Percentiles rank a stretch among this genome's conserved stretches.
Conservation (phyloP, 2,797 vertebrate species). For the Peromyscus aztecus region DNA sequence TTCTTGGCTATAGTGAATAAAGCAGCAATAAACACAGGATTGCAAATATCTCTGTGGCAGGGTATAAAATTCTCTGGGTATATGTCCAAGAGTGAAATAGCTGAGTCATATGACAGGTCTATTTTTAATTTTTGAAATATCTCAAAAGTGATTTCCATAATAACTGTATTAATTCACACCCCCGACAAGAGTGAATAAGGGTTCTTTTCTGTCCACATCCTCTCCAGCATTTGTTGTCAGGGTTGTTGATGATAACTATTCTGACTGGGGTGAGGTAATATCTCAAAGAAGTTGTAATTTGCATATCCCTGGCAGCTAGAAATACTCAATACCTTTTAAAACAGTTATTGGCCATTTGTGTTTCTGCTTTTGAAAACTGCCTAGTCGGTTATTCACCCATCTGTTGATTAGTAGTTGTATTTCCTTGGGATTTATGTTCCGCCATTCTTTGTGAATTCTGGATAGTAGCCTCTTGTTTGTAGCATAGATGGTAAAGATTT, state of each 20-base stretch:
- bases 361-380: background rate
- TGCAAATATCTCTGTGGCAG: background rate
- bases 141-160: background rate
- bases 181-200: no score
- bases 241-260: background rate
- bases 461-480: background rate
- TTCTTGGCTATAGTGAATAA: background rate
- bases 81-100: background rate
- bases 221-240: background rate
- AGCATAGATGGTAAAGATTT: background rate
- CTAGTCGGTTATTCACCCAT: background rate
- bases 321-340: background rate
- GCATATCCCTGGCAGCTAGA: background rate
- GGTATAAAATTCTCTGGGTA: background rate
- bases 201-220: background rate
- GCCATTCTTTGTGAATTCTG: background rate
- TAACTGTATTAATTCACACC: background rate
- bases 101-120: background rate
- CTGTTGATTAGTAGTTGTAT: background rate
- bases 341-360: background rate
- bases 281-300: background rate
- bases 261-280: background rate
- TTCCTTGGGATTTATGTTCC: background rate
- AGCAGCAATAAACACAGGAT: background rate
- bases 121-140: background rate